A percentile compares a stretch with the other conserved stretches of the same genome.
Evolutionary conservation across 92 coral and sea anemone species (phyloP).

Genomic region (Epizoanthus illoricatus): DNA sequence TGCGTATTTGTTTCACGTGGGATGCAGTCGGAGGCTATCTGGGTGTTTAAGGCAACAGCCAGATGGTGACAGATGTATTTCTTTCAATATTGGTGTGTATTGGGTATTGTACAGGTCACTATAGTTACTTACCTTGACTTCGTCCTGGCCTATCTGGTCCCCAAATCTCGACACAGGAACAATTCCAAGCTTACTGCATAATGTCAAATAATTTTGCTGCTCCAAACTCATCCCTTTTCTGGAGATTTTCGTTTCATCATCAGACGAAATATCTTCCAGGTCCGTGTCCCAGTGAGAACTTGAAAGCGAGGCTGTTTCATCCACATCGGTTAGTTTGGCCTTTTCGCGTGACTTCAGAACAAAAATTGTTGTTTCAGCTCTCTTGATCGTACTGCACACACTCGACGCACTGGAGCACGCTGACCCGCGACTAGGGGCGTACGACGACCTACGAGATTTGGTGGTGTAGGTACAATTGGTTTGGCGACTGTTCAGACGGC

Average conservation of each 20-base stretch:
- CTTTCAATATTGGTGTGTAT: too few relatives aligned
- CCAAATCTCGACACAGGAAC: constrained; percentile 82
- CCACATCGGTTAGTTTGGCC: constrained; percentile 47
- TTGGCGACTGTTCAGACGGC: constrained; percentile 1
- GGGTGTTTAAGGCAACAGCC: too few relatives aligned
- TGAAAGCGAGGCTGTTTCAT: constrained; percentile 69
- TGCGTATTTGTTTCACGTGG: too few relatives aligned
- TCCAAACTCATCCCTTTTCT: constrained; percentile 9
- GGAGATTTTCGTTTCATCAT: constrained; percentile 22
- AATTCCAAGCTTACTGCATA: constrained; percentile 67
- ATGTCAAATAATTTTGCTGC: constrained; percentile 55
- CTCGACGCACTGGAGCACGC: constrained; percentile 78
- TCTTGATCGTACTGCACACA: constrained; percentile 54
- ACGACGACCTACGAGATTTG: constrained; percentile 8
- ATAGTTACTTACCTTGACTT: constrained; percentile 48
- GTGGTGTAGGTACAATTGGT: not conserved
- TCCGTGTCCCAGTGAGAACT: constrained; percentile 91
- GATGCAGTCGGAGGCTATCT: too few relatives aligned
- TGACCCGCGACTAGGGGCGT: constrained; percentile 44
- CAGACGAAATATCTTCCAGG: constrained; percentile 59
- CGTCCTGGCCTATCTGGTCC: constrained; percentile 74
- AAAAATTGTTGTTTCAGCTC: constrained; percentile 55
- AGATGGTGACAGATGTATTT: too few relatives aligned
- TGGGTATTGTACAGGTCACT: too few relatives aligned
- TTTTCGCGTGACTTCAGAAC: constrained; percentile 35